Conservation (phyloP, 2,113 vertebrate genomes). For the Caretta caretta region DNA sequence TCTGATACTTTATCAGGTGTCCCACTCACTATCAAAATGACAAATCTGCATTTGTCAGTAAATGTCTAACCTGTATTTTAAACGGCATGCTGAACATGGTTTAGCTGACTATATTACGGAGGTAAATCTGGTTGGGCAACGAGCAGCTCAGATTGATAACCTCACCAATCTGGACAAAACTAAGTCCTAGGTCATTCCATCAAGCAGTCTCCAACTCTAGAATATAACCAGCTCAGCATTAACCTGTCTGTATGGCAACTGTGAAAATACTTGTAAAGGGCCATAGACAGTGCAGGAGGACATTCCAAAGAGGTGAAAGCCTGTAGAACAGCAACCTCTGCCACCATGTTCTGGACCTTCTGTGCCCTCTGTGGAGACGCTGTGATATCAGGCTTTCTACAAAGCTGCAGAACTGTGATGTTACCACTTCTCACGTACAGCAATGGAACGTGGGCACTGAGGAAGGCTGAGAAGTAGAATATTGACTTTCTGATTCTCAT, state of each 20-base stretch:
- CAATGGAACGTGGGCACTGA: background rate
- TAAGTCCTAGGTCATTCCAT: background rate
- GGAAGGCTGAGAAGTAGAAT: background rate
- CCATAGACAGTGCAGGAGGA: background rate
- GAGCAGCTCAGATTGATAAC: background rate
- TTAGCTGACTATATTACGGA: conserved; percentile 21
- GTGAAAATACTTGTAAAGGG: background rate
- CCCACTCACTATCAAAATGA: background rate
- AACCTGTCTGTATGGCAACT: background rate
- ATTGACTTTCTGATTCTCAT: background rate
- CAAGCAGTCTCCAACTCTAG: background rate
- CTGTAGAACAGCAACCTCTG: background rate
- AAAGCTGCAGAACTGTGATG: background rate
- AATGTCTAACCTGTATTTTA: conserved; percentile 58
- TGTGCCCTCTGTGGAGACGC: background rate
- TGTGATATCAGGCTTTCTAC: background rate
- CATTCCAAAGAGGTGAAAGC: background rate
- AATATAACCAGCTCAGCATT: background rate
- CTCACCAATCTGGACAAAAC: background rate
- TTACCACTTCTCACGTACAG: background rate
- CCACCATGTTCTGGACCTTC: background rate
- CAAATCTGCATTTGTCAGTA: conserved; percentile 33
- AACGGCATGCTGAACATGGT: conserved; percentile 49
- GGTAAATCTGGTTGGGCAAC: background rate
- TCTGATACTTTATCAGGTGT: conserved; percentile 19